Evolutionary conservation across 2,113 vertebrate genomes (phyloP), one percentile per base, ranked within the genome.

Genomic region (Sinocyclocheilus rhinocerous): DNA sequence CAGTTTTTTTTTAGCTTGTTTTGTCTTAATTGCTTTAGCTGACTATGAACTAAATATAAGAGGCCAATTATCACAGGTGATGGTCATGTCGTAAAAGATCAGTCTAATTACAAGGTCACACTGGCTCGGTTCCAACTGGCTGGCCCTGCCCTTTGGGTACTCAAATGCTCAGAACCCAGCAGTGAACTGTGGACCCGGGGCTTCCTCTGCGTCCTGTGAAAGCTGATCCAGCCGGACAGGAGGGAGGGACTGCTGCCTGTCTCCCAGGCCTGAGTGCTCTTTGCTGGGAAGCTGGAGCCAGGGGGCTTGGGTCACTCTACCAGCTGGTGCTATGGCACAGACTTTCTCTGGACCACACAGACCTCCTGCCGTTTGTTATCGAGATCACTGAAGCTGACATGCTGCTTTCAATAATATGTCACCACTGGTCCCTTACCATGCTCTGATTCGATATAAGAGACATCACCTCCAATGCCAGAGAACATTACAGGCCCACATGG

Each of bases 201-300:
- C 50, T 84, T 76, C 10, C 67, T 82, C 57, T 59, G 67, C 29
- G 36, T 29, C 89, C 89, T 81, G 81, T 59, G 69, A 90, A 89
- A 92, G 88, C 87, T 94, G 94, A 95, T 93, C 86, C 61, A 83
- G 87, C 87, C 90, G 89, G 95, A 93, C 94, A 94, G 94, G 87
- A 85, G 57, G 24, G 45, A 88, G 87, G 52, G 91, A 90, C 91
- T 87, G 85, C 87, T 89, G 90, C 88, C 89, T 91, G 88, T 90
- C 91, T 93, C 88, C 90, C 87, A 90, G 88, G 88, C 89, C 91
- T 11, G 87, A 63, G 61, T 26, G 33, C 82, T 81, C 80, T 65
- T 83, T 81, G 36, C 22, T 36, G 69, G 85, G 90, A 88, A 88
- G 89, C 91, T 3, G 12, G n/a, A 50, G 73, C 73, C 92, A 92